A percentile compares a stretch with the other conserved stretches of the same genome.
These are phyloP conservation scores for Eulemur coronatus DNA, from an alignment of 2,797 vertebrate genomes.

Conservation along the genomic window DNA sequence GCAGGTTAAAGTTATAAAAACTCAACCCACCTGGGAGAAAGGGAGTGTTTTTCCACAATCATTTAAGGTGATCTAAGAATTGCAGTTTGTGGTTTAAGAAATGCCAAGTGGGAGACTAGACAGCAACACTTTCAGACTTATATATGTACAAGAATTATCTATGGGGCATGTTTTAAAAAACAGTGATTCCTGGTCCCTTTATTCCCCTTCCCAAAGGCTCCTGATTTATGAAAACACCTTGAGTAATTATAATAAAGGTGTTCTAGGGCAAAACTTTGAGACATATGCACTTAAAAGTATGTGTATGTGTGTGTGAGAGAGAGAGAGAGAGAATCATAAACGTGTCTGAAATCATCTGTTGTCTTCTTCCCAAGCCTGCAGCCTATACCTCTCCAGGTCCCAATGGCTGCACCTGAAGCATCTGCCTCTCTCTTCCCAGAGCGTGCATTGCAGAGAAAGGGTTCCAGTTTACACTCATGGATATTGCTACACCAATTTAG, in stretches of 20 bases:
- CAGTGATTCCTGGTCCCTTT: background rate
- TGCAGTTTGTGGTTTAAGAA: background rate
- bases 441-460: background rate
- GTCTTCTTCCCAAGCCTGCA: rapidly evolving
- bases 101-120: background rate
- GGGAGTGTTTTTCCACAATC: background rate
- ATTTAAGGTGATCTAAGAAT: background rate
- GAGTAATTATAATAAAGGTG: background rate
- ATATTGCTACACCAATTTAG: background rate
- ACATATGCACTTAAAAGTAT: background rate
- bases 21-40: background rate
- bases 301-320: background rate
- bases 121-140: background rate
- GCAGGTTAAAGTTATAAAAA: background rate
- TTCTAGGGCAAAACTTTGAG: background rate
- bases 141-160: background rate
- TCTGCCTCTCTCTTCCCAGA: background rate
- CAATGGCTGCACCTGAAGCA: background rate
- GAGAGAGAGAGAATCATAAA: background rate
- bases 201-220: background rate
- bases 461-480: background rate
- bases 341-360: rapidly evolving
- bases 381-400: rapidly evolving
- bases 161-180: background rate
- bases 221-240: background rate